Conservation (phyloP, 2,888 invertebrate species). For the Teinopalpus imperialis region DNA sequence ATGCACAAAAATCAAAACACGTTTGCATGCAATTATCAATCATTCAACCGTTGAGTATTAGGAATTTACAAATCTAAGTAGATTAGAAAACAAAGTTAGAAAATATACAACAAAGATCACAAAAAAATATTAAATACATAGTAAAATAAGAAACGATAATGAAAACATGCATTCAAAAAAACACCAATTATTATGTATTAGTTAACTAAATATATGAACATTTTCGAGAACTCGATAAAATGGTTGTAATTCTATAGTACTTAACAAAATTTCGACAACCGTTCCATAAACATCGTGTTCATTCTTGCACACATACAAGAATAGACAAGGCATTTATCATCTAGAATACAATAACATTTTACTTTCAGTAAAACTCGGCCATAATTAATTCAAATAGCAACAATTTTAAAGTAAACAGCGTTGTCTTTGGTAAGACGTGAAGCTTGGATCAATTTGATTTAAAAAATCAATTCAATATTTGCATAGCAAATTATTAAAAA, state of each 20-base stretch:
- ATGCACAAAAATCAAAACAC: slow-evolving; percentile 47
- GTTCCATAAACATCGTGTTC: slow-evolving; percentile 32
- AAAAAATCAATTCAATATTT: too few relatives aligned
- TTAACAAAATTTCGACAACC: slow-evolving; percentile 21
- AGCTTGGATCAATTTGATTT: too few relatives aligned
- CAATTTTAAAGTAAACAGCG: too few relatives aligned
- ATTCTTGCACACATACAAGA: slow-evolving; percentile 48
- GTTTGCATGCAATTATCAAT: slow-evolving; percentile 39
- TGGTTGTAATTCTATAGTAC: too few relatives aligned
- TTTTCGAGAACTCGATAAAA: too few relatives aligned
- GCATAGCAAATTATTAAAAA: too few relatives aligned
- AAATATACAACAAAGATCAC: slow-evolving; percentile 8
- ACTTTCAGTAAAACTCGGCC: slow-evolving; percentile 25
- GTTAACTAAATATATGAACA: slow-evolving; percentile 9
- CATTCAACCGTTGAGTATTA: slow-evolving; percentile 56
- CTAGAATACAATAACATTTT: slow-evolving; percentile 18
- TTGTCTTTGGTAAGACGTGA: too few relatives aligned
- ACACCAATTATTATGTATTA: too few relatives aligned
- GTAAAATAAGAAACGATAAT: too few relatives aligned
- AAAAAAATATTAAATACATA: too few relatives aligned
- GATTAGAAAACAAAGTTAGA: slow-evolving; percentile 31
- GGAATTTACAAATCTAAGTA: slow-evolving; percentile 27
- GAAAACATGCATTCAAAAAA: neutral
- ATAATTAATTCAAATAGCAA: slow-evolving; percentile 2
- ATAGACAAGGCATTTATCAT: slow-evolving; percentile 39